Base-by-base conservation (phyloP, 2,113 vertebrate species). In the Grammomys surdaster region DNA sequence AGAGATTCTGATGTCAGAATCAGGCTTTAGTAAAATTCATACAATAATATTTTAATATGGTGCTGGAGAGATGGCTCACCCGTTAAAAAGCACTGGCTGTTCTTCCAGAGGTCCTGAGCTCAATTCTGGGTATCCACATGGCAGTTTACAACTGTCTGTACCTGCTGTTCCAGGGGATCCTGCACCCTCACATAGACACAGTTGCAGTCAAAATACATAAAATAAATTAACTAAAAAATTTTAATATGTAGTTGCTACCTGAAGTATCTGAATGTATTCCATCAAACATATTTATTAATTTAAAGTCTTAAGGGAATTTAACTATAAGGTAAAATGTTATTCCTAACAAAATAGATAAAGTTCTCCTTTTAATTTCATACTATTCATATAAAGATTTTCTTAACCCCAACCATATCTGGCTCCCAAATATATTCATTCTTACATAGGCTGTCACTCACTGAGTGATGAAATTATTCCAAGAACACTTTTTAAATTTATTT, bases 211-310 rank as follows among this genome's bases (percentile, higher is more conserved):
- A 69, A 33, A 33, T 69, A 33, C 67, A 69, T 33, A 69, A 5
- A 69, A 69, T 69, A 33, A 16, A 69, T 69, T 69, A 69, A 69
- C 33, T 69, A 69, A 69, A 67, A 96, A 89, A 97, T 88, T 96
- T 96, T 95, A 95, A 43, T 92, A 93, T 19, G 76, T 88, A 69
- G 70, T 77, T 94, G 31, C 70, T 98, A 84, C 81, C 92, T 40
- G 4, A 11, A 96, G 91, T 69, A 69, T 4, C 84, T 46, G 63
- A 91, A 98, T 95, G 93, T 33, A 75, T 97, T 87, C 84, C 78
- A 86, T 86, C 54, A 97, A 93, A 46, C 93, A 97, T 97, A 97
- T 98, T 60, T 22, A 90, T 14, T 77, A 28, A 16, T 97, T 88
- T 88, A 72, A 96, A 92, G 96, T 95, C 95, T 86, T 82, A 96